Conservation (phyloP, 1,140 invertebrate species). For the Pentalonia nigronervosa region DNA sequence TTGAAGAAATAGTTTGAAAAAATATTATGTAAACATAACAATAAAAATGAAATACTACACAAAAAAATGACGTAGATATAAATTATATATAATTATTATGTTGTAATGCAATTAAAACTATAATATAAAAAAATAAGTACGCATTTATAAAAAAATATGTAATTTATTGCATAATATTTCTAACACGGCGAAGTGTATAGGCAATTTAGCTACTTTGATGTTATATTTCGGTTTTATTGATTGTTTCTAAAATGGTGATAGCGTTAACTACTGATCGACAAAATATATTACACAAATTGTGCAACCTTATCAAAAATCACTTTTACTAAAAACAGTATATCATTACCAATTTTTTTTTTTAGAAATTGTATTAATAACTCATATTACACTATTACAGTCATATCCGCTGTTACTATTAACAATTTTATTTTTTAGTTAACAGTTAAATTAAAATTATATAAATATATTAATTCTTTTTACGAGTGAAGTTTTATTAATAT, state of each 20-base stretch:
- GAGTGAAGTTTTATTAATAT: not conserved
- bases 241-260: not conserved
- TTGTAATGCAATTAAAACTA: not conserved
- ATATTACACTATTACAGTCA: not conserved
- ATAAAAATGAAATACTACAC: too few species aligned
- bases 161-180: not conserved
- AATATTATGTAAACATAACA: too few species aligned
- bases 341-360: not conserved
- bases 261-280: not conserved
- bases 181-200: slow-evolving; percentile 35
- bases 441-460: not conserved
- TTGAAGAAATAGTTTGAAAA: too few species aligned
- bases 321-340: not conserved
- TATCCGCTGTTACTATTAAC: not conserved
- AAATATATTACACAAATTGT: not conserved
- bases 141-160: not conserved
- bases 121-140: not conserved
- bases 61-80: too few species aligned
- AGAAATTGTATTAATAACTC: not conserved
- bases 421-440: not conserved
- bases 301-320: not conserved
- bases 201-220: slow-evolving; percentile 36
- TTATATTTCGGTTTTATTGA: not conserved
- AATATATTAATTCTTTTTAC: not conserved
- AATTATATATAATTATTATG: not conserved